Evolutionary conservation across 2,888 invertebrate species (phyloP).

Genomic region (Leptothorax acervorum): DNA sequence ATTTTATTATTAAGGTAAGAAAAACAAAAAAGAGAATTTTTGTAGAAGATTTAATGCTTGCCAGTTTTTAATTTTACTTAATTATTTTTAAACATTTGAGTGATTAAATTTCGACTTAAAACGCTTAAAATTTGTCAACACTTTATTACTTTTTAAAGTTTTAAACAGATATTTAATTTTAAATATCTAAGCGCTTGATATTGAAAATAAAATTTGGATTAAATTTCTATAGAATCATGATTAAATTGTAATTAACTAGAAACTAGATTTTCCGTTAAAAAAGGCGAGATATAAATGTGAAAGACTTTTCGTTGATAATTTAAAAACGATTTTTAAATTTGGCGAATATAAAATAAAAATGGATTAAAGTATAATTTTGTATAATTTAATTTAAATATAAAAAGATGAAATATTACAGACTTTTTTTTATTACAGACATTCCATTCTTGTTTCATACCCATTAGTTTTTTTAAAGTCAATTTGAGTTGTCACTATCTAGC

Average conservation of each 20-base stretch:
- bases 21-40: slow-evolving; percentile 30
- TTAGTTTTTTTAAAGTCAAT: background rate
- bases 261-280: background rate
- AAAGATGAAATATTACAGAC: background rate
- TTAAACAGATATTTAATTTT: slow-evolving; percentile 13
- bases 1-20: background rate
- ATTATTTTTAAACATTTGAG: slow-evolving; percentile 5
- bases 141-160: slow-evolving; percentile 14
- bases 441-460: background rate
- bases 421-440: background rate
- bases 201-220: background rate
- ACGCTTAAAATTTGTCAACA: background rate
- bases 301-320: background rate
- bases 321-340: background rate
- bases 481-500: background rate
- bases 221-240: background rate
- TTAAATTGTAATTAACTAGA: slow-evolving; percentile 1
- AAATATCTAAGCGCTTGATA: background rate
- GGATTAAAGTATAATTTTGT: background rate
- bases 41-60: background rate
- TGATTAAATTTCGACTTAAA: background rate
- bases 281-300: background rate
- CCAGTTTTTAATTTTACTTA: background rate
- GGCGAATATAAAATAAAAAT: background rate
- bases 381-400: background rate